A percentile compares a stretch with the other conserved stretches of the same genome.
These are phyloP conservation scores for Griposia aprilina DNA, from an alignment of 2,888 invertebrate genomes.

Conservation along the genomic window DNA sequence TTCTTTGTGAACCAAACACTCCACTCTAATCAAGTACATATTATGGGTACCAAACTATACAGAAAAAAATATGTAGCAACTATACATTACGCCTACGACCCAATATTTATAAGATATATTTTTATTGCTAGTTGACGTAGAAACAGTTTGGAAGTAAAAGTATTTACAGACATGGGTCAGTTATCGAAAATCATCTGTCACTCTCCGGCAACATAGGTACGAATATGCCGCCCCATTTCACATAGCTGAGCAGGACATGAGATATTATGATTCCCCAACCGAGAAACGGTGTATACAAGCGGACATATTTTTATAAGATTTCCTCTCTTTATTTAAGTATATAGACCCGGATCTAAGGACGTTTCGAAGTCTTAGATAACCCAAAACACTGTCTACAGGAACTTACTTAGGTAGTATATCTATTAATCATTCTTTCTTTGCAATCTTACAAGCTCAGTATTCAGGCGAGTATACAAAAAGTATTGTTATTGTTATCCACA, in stretches of 20 bases:
- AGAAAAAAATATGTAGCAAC: not conserved
- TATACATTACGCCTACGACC: not conserved
- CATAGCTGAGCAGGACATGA: slow-evolving; percentile 56
- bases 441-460: not conserved
- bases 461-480: slow-evolving; percentile 21
- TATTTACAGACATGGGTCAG: slow-evolving; percentile 38
- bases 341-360: slow-evolving; percentile 17
- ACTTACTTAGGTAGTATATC: not conserved
- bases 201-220: slow-evolving; percentile 46
- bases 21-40: slow-evolving; percentile 31
- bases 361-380: not conserved
- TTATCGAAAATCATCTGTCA: slow-evolving; percentile 56
- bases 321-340: slow-evolving; percentile 22
- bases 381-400: slow-evolving; percentile 8
- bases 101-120: slow-evolving; percentile 25
- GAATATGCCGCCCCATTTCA: slow-evolving; percentile 55
- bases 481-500: slow-evolving; percentile 25
- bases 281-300: slow-evolving; percentile 43
- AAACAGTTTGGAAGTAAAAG: slow-evolving; percentile 36
- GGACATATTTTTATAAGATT: slow-evolving; percentile 30
- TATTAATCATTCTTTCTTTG: slow-evolving; percentile 27
- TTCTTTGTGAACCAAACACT: slow-evolving; percentile 29
- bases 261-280: slow-evolving; percentile 51
- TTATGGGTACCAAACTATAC: not conserved
- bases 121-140: slow-evolving; percentile 10